Conservation (phyloP, 2,113 vertebrate genomes). For the Alectura lathami region DNA sequence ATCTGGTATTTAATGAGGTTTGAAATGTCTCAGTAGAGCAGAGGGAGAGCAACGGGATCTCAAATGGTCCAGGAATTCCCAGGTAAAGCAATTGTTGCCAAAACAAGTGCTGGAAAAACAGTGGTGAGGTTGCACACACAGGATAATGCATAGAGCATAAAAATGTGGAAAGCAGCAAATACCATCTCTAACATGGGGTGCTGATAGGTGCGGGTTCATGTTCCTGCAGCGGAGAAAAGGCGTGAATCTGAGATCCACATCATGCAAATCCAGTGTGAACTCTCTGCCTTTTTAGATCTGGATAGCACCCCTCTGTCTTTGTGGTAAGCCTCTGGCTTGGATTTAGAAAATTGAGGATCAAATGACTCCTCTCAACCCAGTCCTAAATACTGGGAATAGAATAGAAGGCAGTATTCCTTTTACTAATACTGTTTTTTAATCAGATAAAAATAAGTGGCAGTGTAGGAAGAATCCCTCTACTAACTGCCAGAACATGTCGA, state of each 20-base stretch:
- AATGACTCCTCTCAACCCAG: neutral
- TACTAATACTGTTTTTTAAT: slow-evolving; percentile 53
- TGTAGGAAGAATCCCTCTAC: slow-evolving; percentile 56
- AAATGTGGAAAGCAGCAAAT: neutral
- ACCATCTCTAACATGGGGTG: fast-evolving
- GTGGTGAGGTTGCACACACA: neutral
- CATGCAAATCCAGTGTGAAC: neutral
- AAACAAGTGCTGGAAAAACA: neutral
- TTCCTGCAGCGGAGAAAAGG: neutral
- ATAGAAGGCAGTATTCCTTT: slow-evolving; percentile 31
- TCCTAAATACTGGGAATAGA: slow-evolving; percentile 12
- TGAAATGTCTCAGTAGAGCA: neutral
- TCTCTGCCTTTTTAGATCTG: neutral
- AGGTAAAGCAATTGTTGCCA: neutral
- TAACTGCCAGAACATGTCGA: slow-evolving; percentile 57
- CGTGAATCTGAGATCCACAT: neutral
- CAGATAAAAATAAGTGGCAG: slow-evolving; percentile 62
- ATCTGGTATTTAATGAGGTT: neutral
- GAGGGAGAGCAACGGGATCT: neutral
- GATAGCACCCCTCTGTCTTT: neutral
- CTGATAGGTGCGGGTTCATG: neutral
- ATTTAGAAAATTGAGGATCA: neutral
- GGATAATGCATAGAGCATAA: neutral
- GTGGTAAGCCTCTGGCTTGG: neutral
- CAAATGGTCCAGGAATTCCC: neutral